A percentile compares a stretch with the other conserved stretches of the same genome.
phyloP scores from a whole-genome alignment of 2,888 invertebrate genomes.

The Hirtodrosophila trivittata region DNA sequence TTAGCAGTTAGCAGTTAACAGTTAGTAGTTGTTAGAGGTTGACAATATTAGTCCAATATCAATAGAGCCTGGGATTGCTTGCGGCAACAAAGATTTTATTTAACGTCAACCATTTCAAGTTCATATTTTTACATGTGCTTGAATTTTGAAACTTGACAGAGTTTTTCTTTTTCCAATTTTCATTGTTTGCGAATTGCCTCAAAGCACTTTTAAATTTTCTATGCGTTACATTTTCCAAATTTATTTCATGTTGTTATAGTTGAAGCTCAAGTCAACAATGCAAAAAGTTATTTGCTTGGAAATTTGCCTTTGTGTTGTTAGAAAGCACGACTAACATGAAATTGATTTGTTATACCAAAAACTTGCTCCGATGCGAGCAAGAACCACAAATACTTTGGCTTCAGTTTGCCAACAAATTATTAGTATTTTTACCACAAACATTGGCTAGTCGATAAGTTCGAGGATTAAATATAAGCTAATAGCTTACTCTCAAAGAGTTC shows the following conservation, averaged over 20 bases:
- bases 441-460: too few relatives aligned
- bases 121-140: constrained; percentile 57
- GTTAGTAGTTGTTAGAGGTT: constrained; percentile 51
- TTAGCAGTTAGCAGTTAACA: constrained; percentile 32
- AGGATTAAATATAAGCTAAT: too few relatives aligned
- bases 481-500: too few relatives aligned
- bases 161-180: constrained; percentile 41
- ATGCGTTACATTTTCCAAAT: constrained; percentile 49
- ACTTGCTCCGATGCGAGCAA: constrained; percentile 24
- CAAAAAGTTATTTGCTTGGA: constrained; percentile 54
- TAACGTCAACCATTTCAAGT: constrained; percentile 59
- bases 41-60: constrained; percentile 69
- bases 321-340: constrained; percentile 44
- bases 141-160: constrained; percentile 45
- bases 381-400: constrained; percentile 22
- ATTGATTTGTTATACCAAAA: constrained; percentile 63
- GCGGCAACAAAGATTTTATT: constrained; percentile 30
- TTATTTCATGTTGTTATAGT: constrained; percentile 59
- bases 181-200: constrained; percentile 42
- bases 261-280: constrained; percentile 38
- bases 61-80: constrained; percentile 22
- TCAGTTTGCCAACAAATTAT: neutral
- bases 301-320: constrained; percentile 24
- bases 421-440: neutral
- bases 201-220: constrained; percentile 63